Conservation (phyloP, 2,113 vertebrate genomes). For the Morone saxatilis region DNA sequence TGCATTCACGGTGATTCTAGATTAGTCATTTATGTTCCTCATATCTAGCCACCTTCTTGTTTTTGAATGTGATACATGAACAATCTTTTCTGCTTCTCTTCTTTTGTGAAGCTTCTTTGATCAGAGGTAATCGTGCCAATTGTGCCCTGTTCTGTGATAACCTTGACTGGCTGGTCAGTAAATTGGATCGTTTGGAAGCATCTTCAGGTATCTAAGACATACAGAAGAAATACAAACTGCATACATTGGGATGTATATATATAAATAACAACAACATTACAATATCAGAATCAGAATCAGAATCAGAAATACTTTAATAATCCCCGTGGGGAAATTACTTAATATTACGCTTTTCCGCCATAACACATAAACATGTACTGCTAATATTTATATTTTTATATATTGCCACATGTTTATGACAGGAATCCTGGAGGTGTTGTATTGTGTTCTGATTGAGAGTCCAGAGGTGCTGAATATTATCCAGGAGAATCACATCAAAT, state of each 20-base stretch:
- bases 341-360: neutral
- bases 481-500: constrained; percentile 96
- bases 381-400: neutral
- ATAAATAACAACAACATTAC: neutral
- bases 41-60: neutral
- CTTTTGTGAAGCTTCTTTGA: constrained; percentile 87
- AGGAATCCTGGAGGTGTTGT: constrained; percentile 96
- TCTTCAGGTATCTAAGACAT: constrained; percentile 88
- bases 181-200: constrained; percentile 93
- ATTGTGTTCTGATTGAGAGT: constrained; percentile 95
- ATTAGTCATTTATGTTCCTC: neutral
- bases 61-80: neutral
- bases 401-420: constrained; percentile 18
- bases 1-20: neutral
- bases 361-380: neutral
- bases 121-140: constrained; percentile 92
- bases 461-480: constrained; percentile 96
- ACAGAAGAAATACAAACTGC: neutral
- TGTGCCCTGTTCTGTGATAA: constrained; percentile 94
- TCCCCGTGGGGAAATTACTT: too few relatives aligned
- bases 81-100: neutral
- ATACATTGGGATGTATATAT: neutral
- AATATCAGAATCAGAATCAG: too few relatives aligned
- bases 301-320: too few relatives aligned
- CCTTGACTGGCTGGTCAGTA: constrained; percentile 95